Evolutionary conservation across 2,888 invertebrate species (phyloP).

Genomic region (Tribolium freemani): DNA sequence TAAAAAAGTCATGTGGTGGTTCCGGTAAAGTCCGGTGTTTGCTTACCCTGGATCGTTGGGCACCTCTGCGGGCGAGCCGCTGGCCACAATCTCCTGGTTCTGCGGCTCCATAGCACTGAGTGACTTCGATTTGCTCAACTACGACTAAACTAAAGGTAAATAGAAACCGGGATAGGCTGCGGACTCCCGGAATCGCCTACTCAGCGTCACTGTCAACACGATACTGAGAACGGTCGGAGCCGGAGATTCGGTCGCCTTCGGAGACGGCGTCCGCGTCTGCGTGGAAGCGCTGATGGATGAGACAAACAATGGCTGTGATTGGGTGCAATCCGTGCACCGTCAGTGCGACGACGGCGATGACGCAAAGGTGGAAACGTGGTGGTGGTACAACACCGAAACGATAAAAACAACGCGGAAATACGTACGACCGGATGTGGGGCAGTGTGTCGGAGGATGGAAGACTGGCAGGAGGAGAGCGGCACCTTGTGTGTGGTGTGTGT

Average conservation of each 20-base stretch:
- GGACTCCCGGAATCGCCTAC: conserved; percentile 75
- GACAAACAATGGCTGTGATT: conserved; percentile 68
- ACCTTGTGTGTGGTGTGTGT: not conserved
- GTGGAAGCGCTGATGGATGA: conserved; percentile 49
- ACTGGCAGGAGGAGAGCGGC: conserved; percentile 12
- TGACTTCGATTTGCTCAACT: conserved; percentile 65
- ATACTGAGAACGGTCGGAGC: conserved; percentile 71
- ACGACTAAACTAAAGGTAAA: conserved; percentile 73
- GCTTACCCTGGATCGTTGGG: conserved; percentile 95
- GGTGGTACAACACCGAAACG: conserved; percentile 40
- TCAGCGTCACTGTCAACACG: conserved; percentile 79
- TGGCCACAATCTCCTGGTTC: conserved; percentile 82
- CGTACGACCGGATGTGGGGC: conserved; percentile 53
- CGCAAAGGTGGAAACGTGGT: conserved; percentile 49
- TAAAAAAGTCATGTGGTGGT: conserved; percentile 34
- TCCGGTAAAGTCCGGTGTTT: conserved; percentile 21
- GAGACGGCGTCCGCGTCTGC: conserved; percentile 58
- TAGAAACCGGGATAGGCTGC: conserved; percentile 71
- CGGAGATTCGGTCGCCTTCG: conserved; percentile 59
- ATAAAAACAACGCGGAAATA: conserved; percentile 53
- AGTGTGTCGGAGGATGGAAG: conserved; percentile 49
- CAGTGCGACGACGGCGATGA: conserved; percentile 62
- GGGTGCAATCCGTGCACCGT: conserved; percentile 68
- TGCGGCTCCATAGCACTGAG: conserved; percentile 78
- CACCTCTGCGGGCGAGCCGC: conserved; percentile 89